A percentile compares a stretch with the other conserved stretches of the same genome.
These are phyloP conservation scores for Macrophya annulata DNA, from an alignment of 2,888 invertebrate species.

Conservation along the genomic window DNA sequence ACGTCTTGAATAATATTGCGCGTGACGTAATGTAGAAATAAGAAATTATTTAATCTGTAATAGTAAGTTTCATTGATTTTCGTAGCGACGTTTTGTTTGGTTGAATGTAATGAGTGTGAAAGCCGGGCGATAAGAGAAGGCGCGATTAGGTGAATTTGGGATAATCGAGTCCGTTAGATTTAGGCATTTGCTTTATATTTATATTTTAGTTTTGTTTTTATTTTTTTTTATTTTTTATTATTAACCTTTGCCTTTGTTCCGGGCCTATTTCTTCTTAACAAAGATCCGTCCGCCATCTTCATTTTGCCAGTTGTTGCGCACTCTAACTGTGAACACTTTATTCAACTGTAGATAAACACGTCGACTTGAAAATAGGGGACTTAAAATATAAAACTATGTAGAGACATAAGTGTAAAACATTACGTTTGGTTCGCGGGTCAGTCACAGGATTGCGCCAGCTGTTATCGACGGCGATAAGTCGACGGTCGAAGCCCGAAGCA, in stretches of 20 bases:
- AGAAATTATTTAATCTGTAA: not conserved
- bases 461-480: not conserved
- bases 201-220: constrained; percentile 59
- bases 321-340: constrained; percentile 46
- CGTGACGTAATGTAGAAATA: not conserved
- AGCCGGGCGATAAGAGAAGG: not conserved
- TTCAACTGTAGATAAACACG: constrained; percentile 14
- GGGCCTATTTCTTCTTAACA: constrained; percentile 94
- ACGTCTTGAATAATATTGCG: not conserved
- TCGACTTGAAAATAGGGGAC: not conserved
- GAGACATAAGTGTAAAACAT: not conserved
- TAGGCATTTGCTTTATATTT: constrained; percentile 43
- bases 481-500: not conserved
- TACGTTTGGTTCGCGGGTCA: not conserved
- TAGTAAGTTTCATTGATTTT: constrained; percentile 63
- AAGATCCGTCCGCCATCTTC: constrained; percentile 93
- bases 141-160: not conserved
- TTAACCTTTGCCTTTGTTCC: constrained; percentile 94
- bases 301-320: constrained; percentile 79
- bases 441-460: not conserved
- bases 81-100: constrained; percentile 45
- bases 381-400: not conserved
- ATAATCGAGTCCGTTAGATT: not conserved
- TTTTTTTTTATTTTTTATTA: constrained; percentile 62
- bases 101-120: constrained; percentile 53